Evolutionary conservation across 2,888 invertebrate species (phyloP), one percentile per base, ranked within the genome.

Genomic region (Dryadula phaetusa): DNA sequence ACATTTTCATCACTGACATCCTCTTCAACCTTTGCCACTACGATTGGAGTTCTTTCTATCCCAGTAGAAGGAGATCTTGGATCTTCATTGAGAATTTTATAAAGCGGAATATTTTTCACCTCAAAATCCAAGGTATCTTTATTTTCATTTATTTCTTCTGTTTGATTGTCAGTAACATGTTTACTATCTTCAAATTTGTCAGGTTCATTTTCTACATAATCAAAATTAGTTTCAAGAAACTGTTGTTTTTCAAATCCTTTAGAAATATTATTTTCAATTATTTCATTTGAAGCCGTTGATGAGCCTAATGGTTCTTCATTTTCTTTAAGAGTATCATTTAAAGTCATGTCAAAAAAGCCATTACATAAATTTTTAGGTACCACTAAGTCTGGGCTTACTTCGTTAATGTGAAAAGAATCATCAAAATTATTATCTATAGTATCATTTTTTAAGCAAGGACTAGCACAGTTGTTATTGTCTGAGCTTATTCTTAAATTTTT

Each of bases 161-260:
- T 62, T 68, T 52, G 16, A 4, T 16, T 8, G 5, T 18, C 16
- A 16, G 12, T 32, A 1, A 70, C 75, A 25, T 79, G 79, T 72
- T 79, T 76, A 73, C 76, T 84, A 56, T 84, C 82, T 72, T 82
- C 80, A 76, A 79, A 76, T 70, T 77, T 79, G 12, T 85, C 82
- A 74, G 73, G 72, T 47, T 80, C 78, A 72, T 56, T 73, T 79
- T 94, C 94, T 37, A 93, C 80, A 84, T 87, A 94, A 75, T 95
- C 94, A 83, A 95, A 93, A 81, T 94, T 94, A 20, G 95, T 95
- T 85, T 95, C 94, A 70, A 95, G 81, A 42, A 95, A 80, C 47
- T 85, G 86, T 25, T 90, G 87, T 69, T 92, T 92, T 49, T 83
- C 82, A 66, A 79, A 77, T 71, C 72, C 78, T 71, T 77, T 80